Conservation (phyloP, 2,888 invertebrate genomes). For the Cistogaster globosa region DNA sequence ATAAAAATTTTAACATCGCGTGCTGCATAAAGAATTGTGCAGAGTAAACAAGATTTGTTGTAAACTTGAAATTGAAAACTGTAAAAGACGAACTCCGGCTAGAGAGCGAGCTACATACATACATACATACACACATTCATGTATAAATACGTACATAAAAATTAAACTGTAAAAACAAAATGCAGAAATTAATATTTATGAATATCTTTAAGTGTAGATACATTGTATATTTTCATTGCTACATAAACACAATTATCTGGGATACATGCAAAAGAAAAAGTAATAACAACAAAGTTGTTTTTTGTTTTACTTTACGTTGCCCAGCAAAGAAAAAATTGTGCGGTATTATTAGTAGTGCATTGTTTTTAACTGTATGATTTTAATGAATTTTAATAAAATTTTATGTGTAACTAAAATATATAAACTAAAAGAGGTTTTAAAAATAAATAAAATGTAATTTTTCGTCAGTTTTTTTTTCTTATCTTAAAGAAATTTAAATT, state of each 20-base stretch:
- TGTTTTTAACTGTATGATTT: too few species aligned
- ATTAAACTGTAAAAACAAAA: conserved; percentile 33
- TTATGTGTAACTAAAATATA: too few species aligned
- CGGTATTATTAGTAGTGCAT: background rate
- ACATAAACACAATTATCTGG: background rate
- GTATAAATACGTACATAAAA: too few species aligned
- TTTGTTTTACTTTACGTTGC: background rate
- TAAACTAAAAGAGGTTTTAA: too few species aligned
- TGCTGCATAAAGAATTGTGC: conserved; percentile 44
- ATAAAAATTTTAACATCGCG: conserved; percentile 57
- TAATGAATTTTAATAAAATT: too few species aligned
- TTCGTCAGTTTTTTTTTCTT: too few species aligned
- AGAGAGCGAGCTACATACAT: conserved; percentile 7
- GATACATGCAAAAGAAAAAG: conserved; percentile 3
- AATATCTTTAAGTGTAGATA: background rate
- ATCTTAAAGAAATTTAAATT: too few species aligned
- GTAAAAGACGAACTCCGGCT: background rate
- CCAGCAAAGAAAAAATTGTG: background rate
- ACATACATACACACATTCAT: too few species aligned
- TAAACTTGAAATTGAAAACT: conserved; percentile 27
- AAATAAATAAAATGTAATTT: too few species aligned
- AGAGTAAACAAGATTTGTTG: conserved; percentile 13
- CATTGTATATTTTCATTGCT: background rate
- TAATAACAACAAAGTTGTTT: background rate
- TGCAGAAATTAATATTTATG: background rate